Evolutionary conservation across 2,113 vertebrate species (phyloP).

Genomic region (Sardina pilchardus): DNA sequence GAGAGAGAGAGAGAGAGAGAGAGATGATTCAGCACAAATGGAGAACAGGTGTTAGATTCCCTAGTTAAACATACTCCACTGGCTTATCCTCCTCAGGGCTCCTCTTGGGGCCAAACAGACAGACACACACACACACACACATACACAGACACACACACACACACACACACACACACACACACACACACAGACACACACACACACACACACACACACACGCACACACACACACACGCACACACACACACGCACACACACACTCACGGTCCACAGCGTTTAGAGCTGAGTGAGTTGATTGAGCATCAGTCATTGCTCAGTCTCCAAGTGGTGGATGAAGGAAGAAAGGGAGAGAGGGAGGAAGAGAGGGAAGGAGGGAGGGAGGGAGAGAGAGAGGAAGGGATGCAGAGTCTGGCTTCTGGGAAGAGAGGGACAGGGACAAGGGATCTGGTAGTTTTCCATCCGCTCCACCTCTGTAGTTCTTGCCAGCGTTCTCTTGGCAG

Average conservation of each 20-base stretch:
- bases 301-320: background rate
- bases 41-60: conserved; percentile 16
- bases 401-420: background rate
- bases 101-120: background rate
- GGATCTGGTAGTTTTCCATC: background rate
- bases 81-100: background rate
- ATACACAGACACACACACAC: background rate
- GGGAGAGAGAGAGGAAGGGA: background rate
- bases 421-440: background rate
- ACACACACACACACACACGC: conserved; percentile 10
- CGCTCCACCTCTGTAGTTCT: background rate
- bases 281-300: background rate
- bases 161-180: background rate
- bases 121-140: conserved; percentile 14
- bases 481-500: conserved; percentile 9
- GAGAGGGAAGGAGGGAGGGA: background rate
- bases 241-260: conserved; percentile 11
- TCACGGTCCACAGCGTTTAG: background rate
- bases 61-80: background rate
- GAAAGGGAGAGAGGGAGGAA: background rate
- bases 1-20: conserved; percentile 25
- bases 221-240: background rate
- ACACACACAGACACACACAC: background rate
- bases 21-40: conserved; percentile 26
- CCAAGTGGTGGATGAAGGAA: background rate